Percentiles rank a stretch among this genome's conserved stretches.
Conservation (phyloP, 2,113 vertebrate species). For the Pan paniscus region DNA sequence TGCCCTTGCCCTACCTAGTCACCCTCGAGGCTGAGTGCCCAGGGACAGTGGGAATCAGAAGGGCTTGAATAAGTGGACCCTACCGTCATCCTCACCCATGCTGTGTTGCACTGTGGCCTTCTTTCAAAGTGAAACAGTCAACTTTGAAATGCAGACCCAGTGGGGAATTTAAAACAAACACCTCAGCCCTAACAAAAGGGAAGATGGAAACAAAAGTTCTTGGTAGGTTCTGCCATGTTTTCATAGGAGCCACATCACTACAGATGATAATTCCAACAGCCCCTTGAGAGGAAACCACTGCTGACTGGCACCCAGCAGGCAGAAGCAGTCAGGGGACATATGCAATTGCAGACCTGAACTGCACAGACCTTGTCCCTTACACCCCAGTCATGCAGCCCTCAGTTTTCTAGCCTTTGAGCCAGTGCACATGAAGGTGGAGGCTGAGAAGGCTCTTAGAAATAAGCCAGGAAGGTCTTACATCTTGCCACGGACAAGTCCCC, state of each 20-base stretch:
- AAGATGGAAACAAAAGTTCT: background rate
- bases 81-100: background rate
- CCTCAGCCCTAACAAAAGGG: background rate
- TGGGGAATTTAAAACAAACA: background rate
- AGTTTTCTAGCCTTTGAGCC: too few relatives aligned
- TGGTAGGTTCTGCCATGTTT: background rate
- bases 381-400: background rate
- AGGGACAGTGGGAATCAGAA: background rate
- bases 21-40: background rate
- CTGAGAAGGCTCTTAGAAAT: background rate
- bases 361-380: background rate
- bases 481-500: background rate
- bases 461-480: background rate
- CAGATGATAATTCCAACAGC: background rate
- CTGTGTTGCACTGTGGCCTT: background rate
- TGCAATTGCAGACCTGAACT: background rate
- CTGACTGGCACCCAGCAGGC: background rate
- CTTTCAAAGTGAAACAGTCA: background rate
- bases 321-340: background rate
- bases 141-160: background rate
- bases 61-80: background rate
- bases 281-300: background rate
- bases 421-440: accelerated
- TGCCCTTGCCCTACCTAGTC: background rate
- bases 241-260: too few relatives aligned